Conservation (phyloP, 2,113 vertebrate species). For the Tor tambroides region DNA sequence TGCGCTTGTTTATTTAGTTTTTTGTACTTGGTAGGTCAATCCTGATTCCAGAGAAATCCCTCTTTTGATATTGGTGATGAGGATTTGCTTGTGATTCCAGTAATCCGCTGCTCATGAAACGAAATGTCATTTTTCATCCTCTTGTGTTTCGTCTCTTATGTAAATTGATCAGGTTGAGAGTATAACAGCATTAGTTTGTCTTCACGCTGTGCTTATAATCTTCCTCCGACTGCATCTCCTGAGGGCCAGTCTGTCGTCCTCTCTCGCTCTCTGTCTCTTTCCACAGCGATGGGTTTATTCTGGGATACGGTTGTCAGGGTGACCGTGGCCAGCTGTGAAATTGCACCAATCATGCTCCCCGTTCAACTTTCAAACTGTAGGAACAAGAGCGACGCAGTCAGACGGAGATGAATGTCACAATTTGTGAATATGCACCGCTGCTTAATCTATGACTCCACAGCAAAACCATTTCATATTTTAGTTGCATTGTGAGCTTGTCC, state of each 20-base stretch:
- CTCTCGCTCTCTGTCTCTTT: background rate
- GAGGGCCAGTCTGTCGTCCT: constrained; percentile 27
- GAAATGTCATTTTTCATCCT: constrained; percentile 45
- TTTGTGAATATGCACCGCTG: background rate
- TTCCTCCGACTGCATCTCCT: constrained; percentile 42
- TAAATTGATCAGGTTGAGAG: constrained; percentile 44
- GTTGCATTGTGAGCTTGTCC: background rate
- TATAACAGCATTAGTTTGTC: constrained; percentile 42
- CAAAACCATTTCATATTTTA: background rate
- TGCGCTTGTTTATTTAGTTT: background rate
- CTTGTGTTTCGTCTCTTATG: constrained; percentile 34
- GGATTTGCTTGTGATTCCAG: constrained; percentile 30
- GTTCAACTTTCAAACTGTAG: constrained; percentile 48
- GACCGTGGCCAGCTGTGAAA: constrained; percentile 45
- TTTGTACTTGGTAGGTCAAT: constrained; percentile 11
- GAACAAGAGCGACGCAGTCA: constrained; percentile 1
- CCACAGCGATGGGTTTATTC: constrained; percentile 48
- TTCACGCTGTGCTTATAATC: constrained; percentile 35
- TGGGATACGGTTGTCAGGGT: constrained; percentile 35
- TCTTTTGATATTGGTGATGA: constrained; percentile 19
- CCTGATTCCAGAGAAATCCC: constrained; percentile 17
- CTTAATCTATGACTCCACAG: background rate
- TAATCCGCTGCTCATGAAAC: constrained; percentile 43
- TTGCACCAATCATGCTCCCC: constrained; percentile 35
- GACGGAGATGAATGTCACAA: background rate